These are phyloP conservation scores for Alosa alosa DNA, from an alignment of 2,113 vertebrate genomes.

Conservation along the genomic window DNA sequence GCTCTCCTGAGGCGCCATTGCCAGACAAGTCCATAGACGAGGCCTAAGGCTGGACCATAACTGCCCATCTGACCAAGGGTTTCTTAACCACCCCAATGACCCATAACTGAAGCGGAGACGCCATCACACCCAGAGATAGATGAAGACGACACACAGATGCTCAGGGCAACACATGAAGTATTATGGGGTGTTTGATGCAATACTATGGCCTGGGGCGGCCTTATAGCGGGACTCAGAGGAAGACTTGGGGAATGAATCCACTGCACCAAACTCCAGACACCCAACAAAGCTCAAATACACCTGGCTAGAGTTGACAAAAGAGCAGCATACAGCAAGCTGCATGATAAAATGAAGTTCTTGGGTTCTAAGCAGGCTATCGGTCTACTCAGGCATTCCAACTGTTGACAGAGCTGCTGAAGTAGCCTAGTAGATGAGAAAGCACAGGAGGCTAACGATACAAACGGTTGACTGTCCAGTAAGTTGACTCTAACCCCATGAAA, in stretches of 20 bases:
- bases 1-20: background rate
- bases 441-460: background rate
- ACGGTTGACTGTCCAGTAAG: background rate
- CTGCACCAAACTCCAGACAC: background rate
- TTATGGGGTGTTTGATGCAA: conserved; percentile 26
- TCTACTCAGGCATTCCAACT: background rate
- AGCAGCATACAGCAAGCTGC: background rate
- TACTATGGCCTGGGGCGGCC: background rate
- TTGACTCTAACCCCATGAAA: too few relatives aligned
- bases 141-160: background rate
- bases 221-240: background rate
- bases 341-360: background rate
- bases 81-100: background rate
- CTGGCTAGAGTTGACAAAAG: background rate
- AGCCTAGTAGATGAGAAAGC: background rate
- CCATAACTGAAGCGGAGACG: background rate
- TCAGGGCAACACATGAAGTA: background rate
- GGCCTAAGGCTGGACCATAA: background rate
- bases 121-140: background rate
- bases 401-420: background rate
- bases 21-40: background rate
- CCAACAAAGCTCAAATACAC: background rate
- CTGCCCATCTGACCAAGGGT: background rate
- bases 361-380: too few relatives aligned
- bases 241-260: background rate